Base-by-base conservation (phyloP, 2,113 vertebrate species). In the Oreochromis spilurus region DNA sequence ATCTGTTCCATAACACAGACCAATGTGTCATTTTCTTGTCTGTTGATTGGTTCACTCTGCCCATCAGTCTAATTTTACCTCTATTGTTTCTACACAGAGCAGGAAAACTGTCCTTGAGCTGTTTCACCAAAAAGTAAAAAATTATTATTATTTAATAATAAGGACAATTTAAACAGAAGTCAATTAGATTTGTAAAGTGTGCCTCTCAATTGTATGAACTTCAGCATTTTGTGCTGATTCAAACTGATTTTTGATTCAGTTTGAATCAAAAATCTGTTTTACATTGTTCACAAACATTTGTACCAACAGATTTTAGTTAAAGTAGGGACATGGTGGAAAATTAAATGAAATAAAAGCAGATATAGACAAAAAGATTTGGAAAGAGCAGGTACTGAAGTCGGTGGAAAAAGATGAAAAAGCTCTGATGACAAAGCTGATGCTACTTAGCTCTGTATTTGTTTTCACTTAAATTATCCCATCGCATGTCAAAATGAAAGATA, bases 31-130 rank as follows among this genome's bases (percentile, higher is more conserved):
- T 53, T 10, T 53, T n/a, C 0, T 53, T 53, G 9, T 53, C 3
- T 53, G 9, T 53, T 53, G 2, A 0, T 5, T 53, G 52, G 19
- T 53, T 53, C n/a, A 21, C 1, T 53, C 52, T 53, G 52, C n/a
- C 52, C n/a, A 21, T 21, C 5, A 53, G 0, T 53, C n/a, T 21
- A 0, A 53, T 53, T 21, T 53, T 6, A 21, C 52, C 52, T 53
- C 9, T 53, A 3, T 6, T 53, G 19, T 21, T 53, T 53, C 3
- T 53, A 21, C 52, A 53, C 9, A 53, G 19, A 53, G 19, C 52
- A 53, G 52, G n/a, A 53, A 53, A 9, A 9, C 19, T 3, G 52
- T 21, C 52, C 52, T 54, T 3, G n/a, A 54, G 52, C 5, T 1
- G 52, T 53, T 53, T 53, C 9, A 53, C 19, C 5, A 11, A 21